These are phyloP conservation scores for Anguilla obscura DNA, from an alignment of 2,797 vertebrate genomes.

Conservation along the genomic window DNA sequence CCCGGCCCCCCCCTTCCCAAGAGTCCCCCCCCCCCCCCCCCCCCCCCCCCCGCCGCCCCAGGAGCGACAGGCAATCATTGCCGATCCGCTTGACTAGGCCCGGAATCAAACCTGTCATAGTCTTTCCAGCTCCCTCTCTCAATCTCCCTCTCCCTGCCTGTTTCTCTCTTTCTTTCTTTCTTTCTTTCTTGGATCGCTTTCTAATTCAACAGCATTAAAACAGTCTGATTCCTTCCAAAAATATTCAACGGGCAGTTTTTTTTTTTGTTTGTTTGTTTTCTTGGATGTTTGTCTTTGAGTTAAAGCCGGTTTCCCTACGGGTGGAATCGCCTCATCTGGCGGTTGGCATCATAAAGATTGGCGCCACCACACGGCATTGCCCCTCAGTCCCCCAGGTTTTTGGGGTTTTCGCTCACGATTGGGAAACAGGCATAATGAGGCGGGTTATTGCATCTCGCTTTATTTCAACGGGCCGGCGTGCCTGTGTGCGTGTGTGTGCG, in stretches of 20 bases:
- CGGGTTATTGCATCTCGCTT: not conserved
- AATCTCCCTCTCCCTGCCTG: not conserved
- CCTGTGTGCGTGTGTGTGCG: not conserved
- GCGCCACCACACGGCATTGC: not conserved
- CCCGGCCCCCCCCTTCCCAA: not conserved
- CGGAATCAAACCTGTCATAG: not conserved
- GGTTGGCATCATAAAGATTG: not conserved
- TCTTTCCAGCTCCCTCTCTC: not conserved
- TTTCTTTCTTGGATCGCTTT: not conserved
- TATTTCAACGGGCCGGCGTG: not conserved
- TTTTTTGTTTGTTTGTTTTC: not conserved
- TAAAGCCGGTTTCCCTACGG: no score
- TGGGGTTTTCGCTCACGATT: not conserved
- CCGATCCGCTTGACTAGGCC: not conserved
- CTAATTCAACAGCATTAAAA: not conserved
- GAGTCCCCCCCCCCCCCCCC: not conserved
- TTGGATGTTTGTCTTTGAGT: not conserved
- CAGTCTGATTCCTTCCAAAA: not conserved
- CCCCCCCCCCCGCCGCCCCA: not conserved
- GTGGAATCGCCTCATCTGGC: not conserved
- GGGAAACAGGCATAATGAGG: constrained; percentile 7
- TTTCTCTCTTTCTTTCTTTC: not conserved
- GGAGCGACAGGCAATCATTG: not conserved
- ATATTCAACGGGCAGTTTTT: not conserved
- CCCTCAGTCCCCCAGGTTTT: not conserved